Conservation (phyloP, 2,888 invertebrate species). For the Drosophila cyrtoloma region DNA sequence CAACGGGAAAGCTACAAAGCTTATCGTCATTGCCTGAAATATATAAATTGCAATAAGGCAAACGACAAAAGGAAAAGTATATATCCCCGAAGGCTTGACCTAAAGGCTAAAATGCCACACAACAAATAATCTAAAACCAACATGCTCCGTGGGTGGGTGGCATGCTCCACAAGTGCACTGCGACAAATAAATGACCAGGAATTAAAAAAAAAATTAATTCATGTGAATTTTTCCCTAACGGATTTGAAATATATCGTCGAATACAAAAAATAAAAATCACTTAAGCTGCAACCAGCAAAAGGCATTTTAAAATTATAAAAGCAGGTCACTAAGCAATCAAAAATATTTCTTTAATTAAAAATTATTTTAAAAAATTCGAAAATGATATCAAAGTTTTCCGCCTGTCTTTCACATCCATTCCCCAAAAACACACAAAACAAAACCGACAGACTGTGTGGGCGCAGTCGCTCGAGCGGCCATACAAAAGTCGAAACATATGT, state of each 20-base stretch:
- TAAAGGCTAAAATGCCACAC: conserved; percentile 31
- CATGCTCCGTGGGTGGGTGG: conserved; percentile 72
- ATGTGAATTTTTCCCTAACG: background rate
- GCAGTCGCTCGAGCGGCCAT: conserved; percentile 34
- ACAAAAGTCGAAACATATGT: conserved; percentile 66
- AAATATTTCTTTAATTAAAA: background rate
- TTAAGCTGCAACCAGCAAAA: background rate
- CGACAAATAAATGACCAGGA: background rate
- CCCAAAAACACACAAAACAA: background rate
- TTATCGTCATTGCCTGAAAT: conserved; percentile 50
- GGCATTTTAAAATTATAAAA: background rate
- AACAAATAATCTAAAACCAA: conserved; percentile 17
- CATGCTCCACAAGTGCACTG: conserved; percentile 20
- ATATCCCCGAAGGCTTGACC: conserved; percentile 52
- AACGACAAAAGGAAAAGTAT: conserved; percentile 60
- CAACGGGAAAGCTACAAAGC: conserved; percentile 39
- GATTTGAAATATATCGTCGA: background rate
- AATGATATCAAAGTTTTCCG: conserved; percentile 15
- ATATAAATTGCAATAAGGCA: conserved; percentile 61
- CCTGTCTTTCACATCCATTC: conserved; percentile 35
- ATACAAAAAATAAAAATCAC: background rate
- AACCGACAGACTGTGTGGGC: conserved; percentile 59
- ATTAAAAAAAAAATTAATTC: background rate
- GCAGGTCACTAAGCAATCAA: background rate
- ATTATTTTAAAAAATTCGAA: background rate